A percentile compares a stretch with the other conserved stretches of the same genome.
Conservation (phyloP, 2,888 invertebrate species). For the Leptopilina myrica region DNA sequence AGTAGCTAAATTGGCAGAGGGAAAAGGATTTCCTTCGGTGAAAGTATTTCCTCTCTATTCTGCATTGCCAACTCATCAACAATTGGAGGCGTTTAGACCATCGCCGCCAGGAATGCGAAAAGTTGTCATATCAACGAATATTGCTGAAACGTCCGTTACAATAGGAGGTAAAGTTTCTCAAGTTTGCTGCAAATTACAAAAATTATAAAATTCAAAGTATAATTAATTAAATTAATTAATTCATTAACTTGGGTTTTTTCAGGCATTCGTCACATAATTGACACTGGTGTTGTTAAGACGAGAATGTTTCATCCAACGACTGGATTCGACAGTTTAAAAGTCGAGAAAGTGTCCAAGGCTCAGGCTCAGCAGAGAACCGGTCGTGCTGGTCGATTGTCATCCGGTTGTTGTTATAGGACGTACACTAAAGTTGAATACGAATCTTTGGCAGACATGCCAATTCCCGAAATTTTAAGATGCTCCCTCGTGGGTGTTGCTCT, state of each 20-base stretch:
- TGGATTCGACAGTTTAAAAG: conserved; percentile 89
- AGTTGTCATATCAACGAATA: conserved; percentile 96
- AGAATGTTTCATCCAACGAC: conserved; percentile 88
- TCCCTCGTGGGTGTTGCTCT: conserved; percentile 85
- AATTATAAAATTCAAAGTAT: no score
- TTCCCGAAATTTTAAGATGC: conserved; percentile 91
- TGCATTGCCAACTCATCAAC: conserved; percentile 90
- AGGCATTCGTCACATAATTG: conserved; percentile 93
- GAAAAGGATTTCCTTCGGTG: conserved; percentile 81
- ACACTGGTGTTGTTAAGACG: conserved; percentile 94
- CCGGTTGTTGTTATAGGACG: conserved; percentile 91
- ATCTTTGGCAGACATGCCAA: conserved; percentile 83
- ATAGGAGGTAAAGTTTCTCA: conserved; percentile 82
- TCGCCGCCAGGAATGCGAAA: conserved; percentile 88
- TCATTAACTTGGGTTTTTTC: conserved; percentile 17
- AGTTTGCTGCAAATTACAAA: no score
- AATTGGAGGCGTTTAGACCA: conserved; percentile 90
- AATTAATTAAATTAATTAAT: no score
- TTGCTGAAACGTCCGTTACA: conserved; percentile 98
- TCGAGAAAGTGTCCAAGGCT: conserved; percentile 91
- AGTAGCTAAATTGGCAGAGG: conserved; percentile 82
- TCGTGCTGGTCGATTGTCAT: conserved; percentile 91
- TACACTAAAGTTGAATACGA: conserved; percentile 89
- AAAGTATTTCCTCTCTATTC: conserved; percentile 94
- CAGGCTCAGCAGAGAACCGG: conserved; percentile 96